These are phyloP conservation scores for Sebastolobus altivelis DNA, from an alignment of 2,797 vertebrate genomes.

Conservation along the genomic window DNA sequence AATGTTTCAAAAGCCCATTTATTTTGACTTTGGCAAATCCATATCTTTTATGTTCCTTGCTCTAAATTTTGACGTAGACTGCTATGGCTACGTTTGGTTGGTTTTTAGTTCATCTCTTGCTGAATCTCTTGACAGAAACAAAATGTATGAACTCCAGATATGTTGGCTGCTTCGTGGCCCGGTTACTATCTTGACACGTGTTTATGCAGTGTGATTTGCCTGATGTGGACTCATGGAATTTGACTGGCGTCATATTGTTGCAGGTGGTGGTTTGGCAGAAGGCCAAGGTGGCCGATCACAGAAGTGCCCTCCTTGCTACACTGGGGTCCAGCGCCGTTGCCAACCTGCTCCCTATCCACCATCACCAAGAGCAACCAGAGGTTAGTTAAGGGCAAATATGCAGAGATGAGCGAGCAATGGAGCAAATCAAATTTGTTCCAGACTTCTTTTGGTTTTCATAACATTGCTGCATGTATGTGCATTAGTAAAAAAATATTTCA, in stretches of 20 bases:
- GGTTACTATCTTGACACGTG: conserved; percentile 50
- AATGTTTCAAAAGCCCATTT: background rate
- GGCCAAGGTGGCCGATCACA: conserved; percentile 90
- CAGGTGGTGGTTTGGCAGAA: conserved; percentile 97
- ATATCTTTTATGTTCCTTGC: background rate
- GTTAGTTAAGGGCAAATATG: conserved; percentile 82
- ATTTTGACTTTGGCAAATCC: background rate
- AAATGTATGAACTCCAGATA: conserved; percentile 14
- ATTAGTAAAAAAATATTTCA: background rate
- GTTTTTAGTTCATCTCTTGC: background rate
- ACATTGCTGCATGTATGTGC: background rate
- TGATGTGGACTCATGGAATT: conserved; percentile 73
- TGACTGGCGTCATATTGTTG: conserved; percentile 83
- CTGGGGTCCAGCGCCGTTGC: conserved; percentile 89
- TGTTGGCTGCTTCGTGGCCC: conserved; percentile 7
- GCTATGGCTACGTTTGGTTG: background rate
- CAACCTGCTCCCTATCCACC: conserved; percentile 90
- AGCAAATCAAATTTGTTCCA: background rate
- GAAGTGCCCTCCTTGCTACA: conserved; percentile 91
- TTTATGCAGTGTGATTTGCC: conserved; percentile 58
- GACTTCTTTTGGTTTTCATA: background rate
- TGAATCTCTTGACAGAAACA: conserved; percentile 9
- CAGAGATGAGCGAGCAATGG: background rate
- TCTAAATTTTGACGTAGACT: background rate
- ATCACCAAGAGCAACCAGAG: conserved; percentile 90